A percentile compares a stretch with the other conserved stretches of the same genome.
Evolutionary conservation across 2,113 vertebrate genomes (phyloP).

Genomic region (Clupea harengus): DNA sequence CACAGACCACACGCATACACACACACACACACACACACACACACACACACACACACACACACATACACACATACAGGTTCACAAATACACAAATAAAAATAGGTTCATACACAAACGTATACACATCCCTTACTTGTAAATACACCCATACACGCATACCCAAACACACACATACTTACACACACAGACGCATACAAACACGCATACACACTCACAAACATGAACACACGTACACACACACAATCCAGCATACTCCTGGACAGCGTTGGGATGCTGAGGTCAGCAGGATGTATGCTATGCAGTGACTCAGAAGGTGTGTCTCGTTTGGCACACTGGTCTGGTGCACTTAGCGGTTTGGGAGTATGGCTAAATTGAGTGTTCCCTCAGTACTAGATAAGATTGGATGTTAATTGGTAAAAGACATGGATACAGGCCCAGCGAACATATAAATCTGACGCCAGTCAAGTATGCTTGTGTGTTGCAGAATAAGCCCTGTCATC

Average conservation of each 20-base stretch:
- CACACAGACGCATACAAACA: background rate
- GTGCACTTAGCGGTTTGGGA: background rate
- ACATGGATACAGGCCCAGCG: background rate
- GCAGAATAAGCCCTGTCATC: background rate
- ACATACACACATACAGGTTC: background rate
- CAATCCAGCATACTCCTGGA: background rate
- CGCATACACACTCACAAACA: background rate
- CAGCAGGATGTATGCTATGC: background rate
- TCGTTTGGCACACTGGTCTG: background rate
- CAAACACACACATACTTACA: background rate
- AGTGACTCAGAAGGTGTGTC: conserved; percentile 2
- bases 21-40: background rate
- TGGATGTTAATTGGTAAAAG: no score
- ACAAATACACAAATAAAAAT: no score
- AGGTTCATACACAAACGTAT: no score
- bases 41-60: conserved; percentile 7
- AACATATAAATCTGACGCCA: background rate
- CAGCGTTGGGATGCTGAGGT: background rate
- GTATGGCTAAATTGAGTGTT: background rate
- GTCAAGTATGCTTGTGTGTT: background rate
- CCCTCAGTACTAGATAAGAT: background rate
- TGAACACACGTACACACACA: background rate
- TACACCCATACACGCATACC: background rate
- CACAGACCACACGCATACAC: background rate
- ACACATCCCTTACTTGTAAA: background rate